These are phyloP conservation scores for Carassius carassius DNA, from an alignment of 2,113 vertebrate genomes.

Conservation along the genomic window DNA sequence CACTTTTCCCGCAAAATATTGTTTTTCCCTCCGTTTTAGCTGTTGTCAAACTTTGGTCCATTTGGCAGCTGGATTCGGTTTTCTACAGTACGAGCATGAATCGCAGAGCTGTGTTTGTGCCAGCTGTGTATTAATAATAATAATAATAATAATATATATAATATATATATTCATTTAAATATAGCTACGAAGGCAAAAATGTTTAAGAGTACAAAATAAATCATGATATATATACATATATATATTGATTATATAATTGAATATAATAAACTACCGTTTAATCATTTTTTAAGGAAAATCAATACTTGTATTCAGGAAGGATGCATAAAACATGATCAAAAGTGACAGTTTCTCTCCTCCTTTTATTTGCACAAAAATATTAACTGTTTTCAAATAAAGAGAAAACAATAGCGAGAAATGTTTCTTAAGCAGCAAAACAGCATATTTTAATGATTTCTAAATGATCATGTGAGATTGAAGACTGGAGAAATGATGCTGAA, in stretches of 20 bases:
- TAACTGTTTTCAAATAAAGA: background rate
- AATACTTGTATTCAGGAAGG: too few relatives aligned
- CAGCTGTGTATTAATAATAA: too few relatives aligned
- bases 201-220: too few relatives aligned
- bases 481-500: background rate
- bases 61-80: slow-evolving; percentile 60
- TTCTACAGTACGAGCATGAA: background rate
- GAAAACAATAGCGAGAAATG: background rate
- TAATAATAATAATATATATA: too few relatives aligned
- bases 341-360: too few relatives aligned
- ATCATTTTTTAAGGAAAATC: too few relatives aligned
- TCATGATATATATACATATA: too few relatives aligned
- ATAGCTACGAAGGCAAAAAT: too few relatives aligned
- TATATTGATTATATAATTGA: too few relatives aligned
- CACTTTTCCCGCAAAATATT: slow-evolving; percentile 59
- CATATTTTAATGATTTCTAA: background rate
- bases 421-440: background rate
- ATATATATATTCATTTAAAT: too few relatives aligned
- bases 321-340: too few relatives aligned
- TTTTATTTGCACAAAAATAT: background rate
- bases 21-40: slow-evolving; percentile 28
- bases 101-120: background rate
- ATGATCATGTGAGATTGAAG: background rate
- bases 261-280: too few relatives aligned
- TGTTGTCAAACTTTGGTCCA: slow-evolving; percentile 55